A percentile compares a stretch with the other conserved stretches of the same genome.
Conservation (phyloP, 2,888 invertebrate genomes). For the Elegia similella region DNA sequence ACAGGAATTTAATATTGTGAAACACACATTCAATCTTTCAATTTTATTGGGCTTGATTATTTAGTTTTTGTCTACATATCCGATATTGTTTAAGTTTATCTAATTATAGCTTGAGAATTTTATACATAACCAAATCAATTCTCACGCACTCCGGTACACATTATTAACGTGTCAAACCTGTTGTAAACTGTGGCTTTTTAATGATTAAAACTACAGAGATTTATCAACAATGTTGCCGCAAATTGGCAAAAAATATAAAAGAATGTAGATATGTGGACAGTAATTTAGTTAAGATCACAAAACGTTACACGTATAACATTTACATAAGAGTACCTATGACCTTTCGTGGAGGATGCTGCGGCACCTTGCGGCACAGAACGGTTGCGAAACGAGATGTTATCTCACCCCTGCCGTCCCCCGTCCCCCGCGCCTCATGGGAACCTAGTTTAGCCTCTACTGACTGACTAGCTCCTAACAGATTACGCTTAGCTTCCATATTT, state of each 20-base stretch:
- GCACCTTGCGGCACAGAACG: conserved; percentile 51
- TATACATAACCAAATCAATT: not conserved
- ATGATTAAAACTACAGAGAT: not conserved
- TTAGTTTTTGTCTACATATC: not conserved
- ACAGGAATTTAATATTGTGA: not conserved
- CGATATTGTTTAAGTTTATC: not conserved
- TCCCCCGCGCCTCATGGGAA: conserved; percentile 39
- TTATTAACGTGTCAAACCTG: conserved; percentile 3
- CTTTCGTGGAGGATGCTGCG: conserved; percentile 67
- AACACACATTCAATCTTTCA: not conserved
- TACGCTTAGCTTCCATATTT: not conserved
- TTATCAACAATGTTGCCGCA: not conserved
- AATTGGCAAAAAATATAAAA: not conserved
- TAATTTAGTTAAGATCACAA: conserved; percentile 12
- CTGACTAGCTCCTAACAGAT: not conserved
- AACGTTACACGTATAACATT: conserved; percentile 26
- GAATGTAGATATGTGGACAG: not conserved
- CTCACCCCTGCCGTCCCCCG: conserved; percentile 46
- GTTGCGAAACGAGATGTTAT: conserved; percentile 57
- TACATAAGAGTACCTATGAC: conserved; percentile 57
- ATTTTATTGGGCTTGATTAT: not conserved
- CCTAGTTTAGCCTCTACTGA: conserved; percentile 34
- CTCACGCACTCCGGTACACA: conserved; percentile 3
- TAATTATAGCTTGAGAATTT: conserved; percentile 1
- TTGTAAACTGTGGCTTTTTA: not conserved